Base-by-base conservation (phyloP, 2,797 vertebrate genomes). In the Hoplostethus atlanticus region DNA sequence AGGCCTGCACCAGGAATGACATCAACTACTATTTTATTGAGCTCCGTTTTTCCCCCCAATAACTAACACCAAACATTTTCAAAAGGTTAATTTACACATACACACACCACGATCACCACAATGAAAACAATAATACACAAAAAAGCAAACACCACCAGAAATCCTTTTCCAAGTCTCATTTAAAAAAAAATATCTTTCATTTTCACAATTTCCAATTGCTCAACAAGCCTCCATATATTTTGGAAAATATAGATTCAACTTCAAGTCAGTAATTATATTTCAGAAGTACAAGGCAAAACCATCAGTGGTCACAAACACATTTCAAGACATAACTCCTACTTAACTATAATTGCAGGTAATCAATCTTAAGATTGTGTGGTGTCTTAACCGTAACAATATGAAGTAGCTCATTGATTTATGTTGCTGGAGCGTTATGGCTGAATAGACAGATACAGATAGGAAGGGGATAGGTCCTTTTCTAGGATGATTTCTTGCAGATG, bases 401-500 rank as follows among this genome's bases (percentile, higher is more conserved):
- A 90, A 84, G 89, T 85, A 83, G 65, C 68, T 40, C 57, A 10
- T 61, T 89, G 88, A 87, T 92, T 90, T 86, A 87, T 89, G 79
- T 76, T 83, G 44, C 64, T 34, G 57, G 52, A 72, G 75, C 64
- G 80, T 84, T 80, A 77, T 65, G 71, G 84, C 83, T 86, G 81
- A 89, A 83, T 53, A 89, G 80, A 91, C 81, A 85, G 79, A 81
- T 85, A 89, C 71, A 83, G 79, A 87, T 84, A 86, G 78, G 44
- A 76, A 86, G 73, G 80, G 79, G 76, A 81, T 68, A 76, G 77
- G 84, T 86, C 87, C 75, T 73, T 63, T 76, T 86, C 77, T 77
- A 50, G 71, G 78, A 86, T 88, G 86, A 92, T 91, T 93, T 91
- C 90, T 92, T 87, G 84, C 89, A 92, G 88, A 91, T 90, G 91